Conservation (phyloP, 2,113 vertebrate genomes). For the Lycaon pictus region DNA sequence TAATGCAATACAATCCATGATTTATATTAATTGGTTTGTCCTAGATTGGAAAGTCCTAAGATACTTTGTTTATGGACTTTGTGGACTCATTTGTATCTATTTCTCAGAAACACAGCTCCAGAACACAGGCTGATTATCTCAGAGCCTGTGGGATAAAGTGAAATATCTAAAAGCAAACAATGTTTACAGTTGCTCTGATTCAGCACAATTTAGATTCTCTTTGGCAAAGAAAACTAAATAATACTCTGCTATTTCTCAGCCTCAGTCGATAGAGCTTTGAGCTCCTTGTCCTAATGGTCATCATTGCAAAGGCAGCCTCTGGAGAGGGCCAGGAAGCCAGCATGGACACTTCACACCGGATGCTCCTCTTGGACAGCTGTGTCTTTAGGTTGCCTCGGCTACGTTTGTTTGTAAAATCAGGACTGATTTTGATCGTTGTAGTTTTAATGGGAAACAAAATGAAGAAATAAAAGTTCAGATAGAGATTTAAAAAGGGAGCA, state of each 20-base stretch:
- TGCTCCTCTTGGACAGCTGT: background rate
- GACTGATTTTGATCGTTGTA: background rate
- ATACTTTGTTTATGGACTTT: background rate
- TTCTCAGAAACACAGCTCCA: slow-evolving; percentile 56
- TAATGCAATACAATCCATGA: background rate
- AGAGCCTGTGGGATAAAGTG: background rate
- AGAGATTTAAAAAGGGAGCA: background rate
- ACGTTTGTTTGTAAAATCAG: background rate
- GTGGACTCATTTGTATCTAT: background rate
- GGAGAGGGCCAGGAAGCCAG: slow-evolving; percentile 36
- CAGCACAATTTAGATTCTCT: slow-evolving; percentile 18
- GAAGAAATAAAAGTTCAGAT: slow-evolving; percentile 18
- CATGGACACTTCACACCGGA: background rate
- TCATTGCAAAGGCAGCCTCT: background rate
- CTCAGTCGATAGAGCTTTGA: background rate
- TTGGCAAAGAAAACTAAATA: slow-evolving; percentile 46
- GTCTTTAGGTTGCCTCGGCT: background rate
- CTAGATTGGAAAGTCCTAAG: background rate
- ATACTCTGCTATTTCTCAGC: background rate
- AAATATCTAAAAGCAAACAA: slow-evolving; percentile 19
- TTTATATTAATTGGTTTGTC: background rate
- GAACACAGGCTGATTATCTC: background rate
- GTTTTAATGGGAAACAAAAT: slow-evolving; percentile 6
- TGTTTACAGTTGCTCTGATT: slow-evolving; percentile 27
- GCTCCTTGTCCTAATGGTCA: background rate